phyloP scores from a whole-genome alignment of 37 sponge, comb jelly and placozoan species.

The Bolinopsis microptera region DNA sequence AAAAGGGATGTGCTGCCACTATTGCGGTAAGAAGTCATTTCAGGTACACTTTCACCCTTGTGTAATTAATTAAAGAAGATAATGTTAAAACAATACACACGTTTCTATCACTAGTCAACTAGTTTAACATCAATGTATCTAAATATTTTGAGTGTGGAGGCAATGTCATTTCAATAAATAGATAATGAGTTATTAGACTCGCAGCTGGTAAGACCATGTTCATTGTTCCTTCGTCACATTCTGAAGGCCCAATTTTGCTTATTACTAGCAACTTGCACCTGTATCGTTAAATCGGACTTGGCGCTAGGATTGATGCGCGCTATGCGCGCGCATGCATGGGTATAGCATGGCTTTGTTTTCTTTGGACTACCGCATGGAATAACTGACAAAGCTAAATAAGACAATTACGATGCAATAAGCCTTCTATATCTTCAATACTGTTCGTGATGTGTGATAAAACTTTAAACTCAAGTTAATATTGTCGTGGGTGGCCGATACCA shows the following conservation, averaged over 20 bases:
- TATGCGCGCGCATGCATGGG: background rate
- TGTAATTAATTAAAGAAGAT: background rate
- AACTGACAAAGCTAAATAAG: too few relatives aligned
- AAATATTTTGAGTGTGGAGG: background rate
- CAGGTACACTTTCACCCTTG: background rate
- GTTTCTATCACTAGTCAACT: too few relatives aligned
- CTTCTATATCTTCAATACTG: too few relatives aligned
- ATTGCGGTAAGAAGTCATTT: background rate
- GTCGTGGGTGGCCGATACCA: too few relatives aligned
- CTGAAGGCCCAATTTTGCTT: background rate
- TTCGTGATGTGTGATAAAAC: too few relatives aligned
- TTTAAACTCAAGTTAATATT: too few relatives aligned
- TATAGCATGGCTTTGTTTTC: background rate
- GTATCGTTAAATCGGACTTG: background rate
- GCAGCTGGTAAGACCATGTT: too few relatives aligned
- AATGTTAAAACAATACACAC: background rate
- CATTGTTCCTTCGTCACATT: background rate
- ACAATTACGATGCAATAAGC: too few relatives aligned
- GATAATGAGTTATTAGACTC: background rate
- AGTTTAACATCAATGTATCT: background rate
- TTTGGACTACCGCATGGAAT: too few relatives aligned
- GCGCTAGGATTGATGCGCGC: background rate
- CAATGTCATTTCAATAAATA: background rate
- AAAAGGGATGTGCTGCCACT: conserved; percentile 8
- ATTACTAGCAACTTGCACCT: background rate